Evolutionary conservation across 1,140 invertebrate species (phyloP).

Genomic region (Drosophila persimilis): DNA sequence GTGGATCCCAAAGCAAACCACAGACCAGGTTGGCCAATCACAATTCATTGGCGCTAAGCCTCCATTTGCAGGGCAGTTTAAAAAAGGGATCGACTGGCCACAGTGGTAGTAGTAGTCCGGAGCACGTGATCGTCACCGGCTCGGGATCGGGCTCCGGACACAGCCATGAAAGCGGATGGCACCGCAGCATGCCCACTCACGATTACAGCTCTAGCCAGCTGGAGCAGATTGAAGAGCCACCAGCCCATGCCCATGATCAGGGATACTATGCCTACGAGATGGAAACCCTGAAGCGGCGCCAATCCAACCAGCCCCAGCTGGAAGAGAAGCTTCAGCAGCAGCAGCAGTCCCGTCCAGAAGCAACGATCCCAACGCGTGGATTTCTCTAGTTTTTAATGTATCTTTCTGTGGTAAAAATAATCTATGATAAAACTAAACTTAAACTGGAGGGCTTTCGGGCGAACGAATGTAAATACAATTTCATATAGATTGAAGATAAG

Average conservation of each 20-base stretch:
- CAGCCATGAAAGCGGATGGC: constrained; percentile 74
- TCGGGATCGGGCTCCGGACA: constrained; percentile 78
- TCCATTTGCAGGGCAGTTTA: constrained; percentile 84
- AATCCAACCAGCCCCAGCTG: constrained; percentile 7
- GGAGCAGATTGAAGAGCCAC: constrained; percentile 29
- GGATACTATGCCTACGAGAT: constrained; percentile 57
- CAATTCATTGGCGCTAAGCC: constrained; percentile 61
- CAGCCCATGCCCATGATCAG: constrained; percentile 29
- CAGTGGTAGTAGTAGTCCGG: constrained; percentile 81
- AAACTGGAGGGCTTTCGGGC: constrained; percentile 51
- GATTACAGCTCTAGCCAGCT: constrained; percentile 45
- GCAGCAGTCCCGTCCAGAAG: constrained; percentile 9
- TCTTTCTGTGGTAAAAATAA: constrained; percentile 57
- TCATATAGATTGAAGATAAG: constrained; percentile 63
- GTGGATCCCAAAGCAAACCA: not conserved
- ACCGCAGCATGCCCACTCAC: constrained; percentile 74
- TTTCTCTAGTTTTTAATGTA: constrained; percentile 51
- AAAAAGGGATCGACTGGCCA: constrained; percentile 85
- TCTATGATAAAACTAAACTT: constrained; percentile 60
- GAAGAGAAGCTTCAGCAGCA: too few relatives aligned
- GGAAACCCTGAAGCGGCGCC: constrained; percentile 40
- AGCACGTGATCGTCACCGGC: constrained; percentile 86
- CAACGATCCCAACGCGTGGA: constrained; percentile 26
- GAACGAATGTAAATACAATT: constrained; percentile 71
- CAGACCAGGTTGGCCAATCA: constrained; percentile 24